Conservation (phyloP, 2,797 vertebrate genomes). For the Sebastes diploproa region DNA sequence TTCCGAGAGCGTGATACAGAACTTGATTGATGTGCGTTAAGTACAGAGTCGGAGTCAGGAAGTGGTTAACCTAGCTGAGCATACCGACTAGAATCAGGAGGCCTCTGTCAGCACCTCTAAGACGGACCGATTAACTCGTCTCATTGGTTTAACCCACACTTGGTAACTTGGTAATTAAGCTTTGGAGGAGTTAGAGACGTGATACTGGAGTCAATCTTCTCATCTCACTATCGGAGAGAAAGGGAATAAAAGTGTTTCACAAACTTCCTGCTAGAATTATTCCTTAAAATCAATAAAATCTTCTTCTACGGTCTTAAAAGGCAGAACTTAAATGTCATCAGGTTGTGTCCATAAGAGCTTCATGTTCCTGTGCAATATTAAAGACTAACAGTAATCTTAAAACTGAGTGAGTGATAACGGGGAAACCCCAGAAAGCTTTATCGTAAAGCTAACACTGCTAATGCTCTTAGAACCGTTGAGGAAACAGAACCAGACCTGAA, state of each 20-base stretch:
- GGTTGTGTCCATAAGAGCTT: background rate
- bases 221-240: background rate
- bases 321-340: background rate
- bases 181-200: background rate
- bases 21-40: background rate
- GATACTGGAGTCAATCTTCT: background rate
- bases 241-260: background rate
- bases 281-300: background rate
- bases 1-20: background rate
- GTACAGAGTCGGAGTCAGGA: background rate
- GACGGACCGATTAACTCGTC: background rate
- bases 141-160: background rate
- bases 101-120: background rate
- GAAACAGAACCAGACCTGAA: constrained; percentile 33
- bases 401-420: background rate
- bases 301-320: background rate
- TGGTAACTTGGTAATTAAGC: no score
- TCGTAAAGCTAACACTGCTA: background rate
- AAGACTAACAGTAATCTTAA: background rate
- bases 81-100: background rate
- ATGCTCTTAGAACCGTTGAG: constrained; percentile 10
- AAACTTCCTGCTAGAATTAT: background rate
- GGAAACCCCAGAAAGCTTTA: background rate
- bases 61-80: background rate
- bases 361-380: background rate